Percentiles rank a stretch among this genome's conserved stretches.
phyloP scores from a whole-genome alignment of 2,113 vertebrate species.

The Empidonax traillii region DNA sequence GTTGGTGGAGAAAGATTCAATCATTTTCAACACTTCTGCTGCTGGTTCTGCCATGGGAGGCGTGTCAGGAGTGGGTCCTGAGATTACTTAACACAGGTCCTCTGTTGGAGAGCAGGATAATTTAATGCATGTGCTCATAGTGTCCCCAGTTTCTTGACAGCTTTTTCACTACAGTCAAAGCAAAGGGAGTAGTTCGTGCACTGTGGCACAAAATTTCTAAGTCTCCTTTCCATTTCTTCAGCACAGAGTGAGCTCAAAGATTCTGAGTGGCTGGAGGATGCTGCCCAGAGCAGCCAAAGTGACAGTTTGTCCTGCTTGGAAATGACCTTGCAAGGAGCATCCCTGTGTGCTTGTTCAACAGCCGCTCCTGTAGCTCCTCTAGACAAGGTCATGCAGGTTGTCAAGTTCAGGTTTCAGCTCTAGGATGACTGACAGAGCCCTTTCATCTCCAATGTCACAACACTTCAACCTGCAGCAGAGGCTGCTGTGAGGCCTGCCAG shows the following conservation, averaged over 20 bases:
- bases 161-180: background rate
- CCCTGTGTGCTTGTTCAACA: background rate
- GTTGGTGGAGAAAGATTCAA: background rate
- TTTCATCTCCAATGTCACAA: background rate
- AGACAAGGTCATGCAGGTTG: background rate
- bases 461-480: background rate
- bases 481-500: background rate
- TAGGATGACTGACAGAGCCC: background rate
- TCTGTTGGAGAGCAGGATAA: background rate
- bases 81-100: background rate
- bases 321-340: background rate
- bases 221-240: background rate
- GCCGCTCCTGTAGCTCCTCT: background rate
- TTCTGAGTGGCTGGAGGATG: rapidly evolving
- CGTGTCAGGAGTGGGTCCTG: background rate
- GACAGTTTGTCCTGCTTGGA: background rate
- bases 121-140: background rate
- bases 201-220: background rate
- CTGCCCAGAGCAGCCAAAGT: background rate
- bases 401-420: background rate
- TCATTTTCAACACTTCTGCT: background rate
- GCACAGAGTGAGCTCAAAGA: background rate
- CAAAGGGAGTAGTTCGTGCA: background rate
- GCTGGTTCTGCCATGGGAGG: background rate
- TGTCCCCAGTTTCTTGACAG: background rate